Base-by-base conservation (phyloP, 2,113 vertebrate genomes). In the Thunnus thynnus region DNA sequence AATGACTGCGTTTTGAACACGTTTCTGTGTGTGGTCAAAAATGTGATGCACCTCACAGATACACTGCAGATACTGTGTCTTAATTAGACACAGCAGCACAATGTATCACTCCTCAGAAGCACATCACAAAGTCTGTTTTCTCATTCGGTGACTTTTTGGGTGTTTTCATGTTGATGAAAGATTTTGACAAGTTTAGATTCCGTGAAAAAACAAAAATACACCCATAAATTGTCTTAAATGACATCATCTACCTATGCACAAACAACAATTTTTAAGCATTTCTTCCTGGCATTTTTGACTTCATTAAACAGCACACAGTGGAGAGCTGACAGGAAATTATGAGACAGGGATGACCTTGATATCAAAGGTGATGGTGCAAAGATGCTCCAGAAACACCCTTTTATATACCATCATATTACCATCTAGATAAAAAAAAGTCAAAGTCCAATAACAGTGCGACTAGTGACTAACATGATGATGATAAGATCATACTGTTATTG, bases 1-100 rank as follows among this genome's bases (percentile, higher is more conserved):
- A 66, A 84, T 67, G 0, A 51, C 32, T 50, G 5, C 13, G 72
- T 74, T 52, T 54, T 51, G 44, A 60, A 52, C n/a, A 54, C 69
- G 56, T 36, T 73, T 61, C 46, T 72, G 16, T 78, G 52, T 71
- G 63, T 58, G 50, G 46, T 48, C 67, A 67, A 67, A 57, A 55
- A 83, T 46, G 2, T 27, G 18, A 52, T 74, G 36, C 13, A 32
- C 22, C 62, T 30, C 72, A 66, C n/a, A 55, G 50, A 80, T 54
- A 65, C 74, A 82, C 10, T 50, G 60, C n/a, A 30, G 36, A 81
- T 67, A 67, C 76, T 89, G 7, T 20, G 30, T 65, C 78, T 84
- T 79, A 86, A 89, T 86, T 72, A 89, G 64, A 85, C 27, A 64
- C 64, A 69, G 47, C 52, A 27, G 60, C 60, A 75, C 72, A 71